Percentiles rank a stretch among this genome's conserved stretches.
phyloP scores from a whole-genome alignment of 2,888 invertebrate species.

The Cephus pulcher region DNA sequence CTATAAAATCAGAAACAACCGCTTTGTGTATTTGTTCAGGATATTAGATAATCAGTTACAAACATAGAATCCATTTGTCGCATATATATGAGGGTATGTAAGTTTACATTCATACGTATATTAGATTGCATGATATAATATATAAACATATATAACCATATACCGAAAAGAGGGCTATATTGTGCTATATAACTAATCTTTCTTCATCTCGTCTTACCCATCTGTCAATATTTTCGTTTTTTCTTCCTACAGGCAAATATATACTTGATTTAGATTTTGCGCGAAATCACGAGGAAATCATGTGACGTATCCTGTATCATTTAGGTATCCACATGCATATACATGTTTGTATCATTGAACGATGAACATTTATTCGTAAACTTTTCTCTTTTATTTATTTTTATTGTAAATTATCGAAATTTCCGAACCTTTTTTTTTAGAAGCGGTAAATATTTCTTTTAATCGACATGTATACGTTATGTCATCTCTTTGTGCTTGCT shows the following conservation, averaged over 20 bases:
- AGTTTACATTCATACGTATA: neutral
- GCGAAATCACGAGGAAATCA: neutral
- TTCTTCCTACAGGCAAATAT: too few species aligned
- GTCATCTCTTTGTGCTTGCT: too few species aligned
- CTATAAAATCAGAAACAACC: neutral
- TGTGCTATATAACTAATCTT: neutral
- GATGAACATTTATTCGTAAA: too few species aligned
- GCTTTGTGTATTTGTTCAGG: neutral
- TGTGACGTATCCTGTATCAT: neutral
- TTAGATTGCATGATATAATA: too few species aligned
- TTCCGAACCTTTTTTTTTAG: too few species aligned
- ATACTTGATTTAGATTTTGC: neutral
- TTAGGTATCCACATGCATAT: neutral
- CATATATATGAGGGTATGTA: neutral
- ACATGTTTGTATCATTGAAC: neutral
- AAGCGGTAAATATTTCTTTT: neutral
- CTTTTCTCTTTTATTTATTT: too few species aligned
- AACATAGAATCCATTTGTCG: neutral
- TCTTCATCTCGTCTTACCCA: neutral
- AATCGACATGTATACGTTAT: neutral
- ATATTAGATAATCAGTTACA: neutral
- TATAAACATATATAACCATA: neutral
- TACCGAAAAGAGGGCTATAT: neutral
- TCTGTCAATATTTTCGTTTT: too few species aligned
- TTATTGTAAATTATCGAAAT: too few species aligned